These are phyloP conservation scores for Caretta caretta DNA, from an alignment of 2,113 vertebrate species.

Conservation along the genomic window DNA sequence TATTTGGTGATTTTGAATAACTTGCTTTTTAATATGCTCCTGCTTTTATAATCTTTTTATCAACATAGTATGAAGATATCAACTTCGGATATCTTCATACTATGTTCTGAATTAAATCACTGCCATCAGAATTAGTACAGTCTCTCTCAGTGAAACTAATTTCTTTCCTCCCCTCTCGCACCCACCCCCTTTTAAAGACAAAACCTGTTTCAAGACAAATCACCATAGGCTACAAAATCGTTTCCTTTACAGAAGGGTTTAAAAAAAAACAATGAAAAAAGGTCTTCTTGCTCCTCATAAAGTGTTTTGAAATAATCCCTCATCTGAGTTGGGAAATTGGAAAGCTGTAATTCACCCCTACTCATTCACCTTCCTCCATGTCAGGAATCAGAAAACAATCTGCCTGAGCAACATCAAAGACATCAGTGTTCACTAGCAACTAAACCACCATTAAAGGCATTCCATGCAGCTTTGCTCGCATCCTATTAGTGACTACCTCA, in stretches of 20 bases:
- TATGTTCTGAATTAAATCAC: neutral
- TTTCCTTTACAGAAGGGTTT: neutral
- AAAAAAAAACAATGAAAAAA: neutral
- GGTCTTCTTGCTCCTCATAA: neutral
- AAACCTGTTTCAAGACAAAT: neutral
- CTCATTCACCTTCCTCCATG: neutral
- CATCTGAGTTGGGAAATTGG: neutral
- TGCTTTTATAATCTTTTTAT: neutral
- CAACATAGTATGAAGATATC: too few relatives aligned
- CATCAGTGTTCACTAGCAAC: neutral
- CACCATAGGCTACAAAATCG: neutral
- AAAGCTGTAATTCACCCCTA: neutral
- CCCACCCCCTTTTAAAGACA: neutral
- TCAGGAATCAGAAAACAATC: neutral
- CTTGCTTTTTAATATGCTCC: neutral
- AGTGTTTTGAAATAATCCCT: neutral
- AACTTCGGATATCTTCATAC: accelerated
- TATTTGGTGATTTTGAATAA: neutral
- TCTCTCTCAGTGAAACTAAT: neutral
- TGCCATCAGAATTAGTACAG: accelerated
- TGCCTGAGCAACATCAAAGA: neutral
- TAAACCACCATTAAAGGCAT: neutral
- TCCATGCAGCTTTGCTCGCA: neutral
- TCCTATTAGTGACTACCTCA: accelerated
- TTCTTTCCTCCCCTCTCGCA: neutral